phyloP scores from a whole-genome alignment of 2,797 vertebrate genomes.

The Paguma larvata region DNA sequence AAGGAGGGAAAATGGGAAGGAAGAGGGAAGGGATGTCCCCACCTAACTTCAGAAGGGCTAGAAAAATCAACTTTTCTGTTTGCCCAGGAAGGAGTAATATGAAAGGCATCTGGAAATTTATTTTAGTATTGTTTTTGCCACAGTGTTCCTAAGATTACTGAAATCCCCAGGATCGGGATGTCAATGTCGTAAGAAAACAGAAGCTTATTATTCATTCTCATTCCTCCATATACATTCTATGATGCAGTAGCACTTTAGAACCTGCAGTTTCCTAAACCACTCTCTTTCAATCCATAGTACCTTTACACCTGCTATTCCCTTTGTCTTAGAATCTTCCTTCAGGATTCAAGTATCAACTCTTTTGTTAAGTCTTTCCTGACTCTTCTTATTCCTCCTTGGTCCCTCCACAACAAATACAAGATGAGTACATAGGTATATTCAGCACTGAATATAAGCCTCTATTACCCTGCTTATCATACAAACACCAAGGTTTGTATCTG shows the following conservation, averaged over 20 bases:
- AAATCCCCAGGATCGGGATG: background rate
- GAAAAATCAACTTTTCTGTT: conserved; percentile 8
- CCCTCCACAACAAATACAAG: background rate
- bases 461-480: background rate
- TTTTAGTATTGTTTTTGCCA: background rate
- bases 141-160: background rate
- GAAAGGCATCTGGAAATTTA: background rate
- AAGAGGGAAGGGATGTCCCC: background rate
- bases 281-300: background rate
- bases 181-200: background rate
- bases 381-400: background rate
- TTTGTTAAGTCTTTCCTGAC: background rate
- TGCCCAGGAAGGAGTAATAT: background rate
- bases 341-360: conserved; percentile 29
- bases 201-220: background rate
- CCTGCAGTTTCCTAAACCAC: background rate
- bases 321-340: conserved; percentile 13
- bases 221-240: background rate
- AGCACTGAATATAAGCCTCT: background rate
- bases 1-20: background rate
- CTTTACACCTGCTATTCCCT: background rate
- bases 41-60: background rate
- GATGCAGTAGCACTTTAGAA: background rate
- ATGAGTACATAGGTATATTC: background rate
- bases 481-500: background rate